Percentiles rank a stretch among this genome's conserved stretches.
Evolutionary conservation across 2,797 vertebrate species (phyloP).

Genomic region (Argyrosomus regius): DNA sequence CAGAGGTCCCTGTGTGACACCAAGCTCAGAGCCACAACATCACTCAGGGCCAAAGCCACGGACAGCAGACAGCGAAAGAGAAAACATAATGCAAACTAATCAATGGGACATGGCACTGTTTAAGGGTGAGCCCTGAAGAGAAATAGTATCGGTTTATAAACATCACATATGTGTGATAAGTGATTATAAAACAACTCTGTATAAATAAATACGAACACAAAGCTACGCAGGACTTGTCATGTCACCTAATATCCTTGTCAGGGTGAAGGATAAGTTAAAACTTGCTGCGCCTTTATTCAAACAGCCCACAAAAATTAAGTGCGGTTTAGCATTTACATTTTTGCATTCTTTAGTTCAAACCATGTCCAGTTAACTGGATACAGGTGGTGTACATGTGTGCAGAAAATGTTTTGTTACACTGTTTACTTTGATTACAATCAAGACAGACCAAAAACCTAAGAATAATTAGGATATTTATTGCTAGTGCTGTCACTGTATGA

Average conservation of each 20-base stretch:
- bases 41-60: conserved; percentile 57
- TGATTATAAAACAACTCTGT: neutral
- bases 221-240: neutral
- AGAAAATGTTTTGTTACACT: neutral
- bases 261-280: neutral
- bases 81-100: conserved; percentile 48
- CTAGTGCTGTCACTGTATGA: too few relatives aligned
- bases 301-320: neutral
- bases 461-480: neutral
- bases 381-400: neutral
- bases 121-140: conserved; percentile 21
- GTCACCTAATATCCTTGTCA: neutral
- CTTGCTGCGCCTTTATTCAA: neutral
- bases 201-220: neutral
- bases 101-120: conserved; percentile 31
- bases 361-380: neutral
- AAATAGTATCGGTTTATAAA: neutral
- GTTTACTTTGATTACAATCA: too few relatives aligned
- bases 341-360: too few relatives aligned
- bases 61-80: conserved; percentile 38
- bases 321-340: neutral
- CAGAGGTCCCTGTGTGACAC: conserved; percentile 62
- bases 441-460: neutral
- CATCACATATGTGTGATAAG: neutral
- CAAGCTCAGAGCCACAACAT: conserved; percentile 49